Percentiles rank a stretch among this genome's conserved stretches.
Evolutionary conservation across 1,140 invertebrate species (phyloP).

Genomic region (Whitmania pigra): DNA sequence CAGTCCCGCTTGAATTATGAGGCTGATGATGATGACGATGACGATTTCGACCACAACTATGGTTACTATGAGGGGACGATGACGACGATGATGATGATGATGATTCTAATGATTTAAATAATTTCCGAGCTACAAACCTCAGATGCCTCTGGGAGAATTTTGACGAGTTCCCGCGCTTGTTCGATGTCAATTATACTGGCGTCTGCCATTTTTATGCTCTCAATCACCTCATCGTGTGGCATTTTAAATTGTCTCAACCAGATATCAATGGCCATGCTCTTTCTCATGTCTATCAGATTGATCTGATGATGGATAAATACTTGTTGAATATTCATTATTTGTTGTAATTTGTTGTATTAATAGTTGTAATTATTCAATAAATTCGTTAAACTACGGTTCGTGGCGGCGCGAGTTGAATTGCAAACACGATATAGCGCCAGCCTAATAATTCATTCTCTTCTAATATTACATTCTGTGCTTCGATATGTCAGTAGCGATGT

Average conservation of each 20-base stretch:
- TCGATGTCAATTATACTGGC: constrained; percentile 83
- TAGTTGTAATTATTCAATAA: no score
- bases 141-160: constrained; percentile 80
- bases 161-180: constrained; percentile 74
- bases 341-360: no score
- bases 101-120: not conserved
- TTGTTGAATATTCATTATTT: no score
- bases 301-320: constrained; percentile 27
- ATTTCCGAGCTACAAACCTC: constrained; percentile 48
- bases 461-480: no score
- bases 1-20: not conserved
- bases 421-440: no score
- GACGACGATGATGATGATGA: constrained; percentile 14
- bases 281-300: constrained; percentile 52
- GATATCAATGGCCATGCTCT: constrained; percentile 92
- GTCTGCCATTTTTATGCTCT: constrained; percentile 68
- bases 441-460: no score
- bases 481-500: no score
- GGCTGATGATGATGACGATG: not conserved
- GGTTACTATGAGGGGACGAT: no score
- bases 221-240: constrained; percentile 79
- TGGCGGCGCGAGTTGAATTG: no score
- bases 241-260: constrained; percentile 82
- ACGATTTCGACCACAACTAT: not conserved
- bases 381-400: no score